These are phyloP conservation scores for Atherinomorus stipes DNA, from an alignment of 2,113 vertebrate species.

Conservation along the genomic window DNA sequence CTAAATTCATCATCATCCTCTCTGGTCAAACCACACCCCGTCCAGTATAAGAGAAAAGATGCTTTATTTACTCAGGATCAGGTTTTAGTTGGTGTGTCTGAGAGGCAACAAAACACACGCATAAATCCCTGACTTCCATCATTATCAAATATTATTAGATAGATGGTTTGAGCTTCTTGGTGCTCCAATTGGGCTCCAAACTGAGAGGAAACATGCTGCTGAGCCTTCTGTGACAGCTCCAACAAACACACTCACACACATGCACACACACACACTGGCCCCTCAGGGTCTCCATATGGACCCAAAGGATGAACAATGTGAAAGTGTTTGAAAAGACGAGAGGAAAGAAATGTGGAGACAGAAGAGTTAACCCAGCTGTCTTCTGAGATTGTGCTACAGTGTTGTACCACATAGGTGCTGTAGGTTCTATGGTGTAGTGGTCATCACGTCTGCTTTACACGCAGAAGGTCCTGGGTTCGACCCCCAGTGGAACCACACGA, in stretches of 20 bases:
- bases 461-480: slow-evolving; percentile 92
- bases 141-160: slow-evolving; percentile 41
- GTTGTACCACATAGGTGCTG: too few relatives aligned
- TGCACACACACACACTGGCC: neutral
- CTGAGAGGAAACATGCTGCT: slow-evolving; percentile 46
- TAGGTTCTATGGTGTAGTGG: slow-evolving; percentile 87
- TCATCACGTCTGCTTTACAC: slow-evolving; percentile 96
- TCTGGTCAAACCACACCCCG: too few relatives aligned
- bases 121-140: neutral
- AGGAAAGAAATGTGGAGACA: slow-evolving; percentile 1
- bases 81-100: too few relatives aligned
- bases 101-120: too few relatives aligned
- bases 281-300: slow-evolving; percentile 51
- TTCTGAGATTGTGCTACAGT: too few relatives aligned
- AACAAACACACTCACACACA: too few relatives aligned
- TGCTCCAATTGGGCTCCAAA: slow-evolving; percentile 25
- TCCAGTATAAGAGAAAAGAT: too few relatives aligned
- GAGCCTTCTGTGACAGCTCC: slow-evolving; percentile 36
- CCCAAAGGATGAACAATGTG: slow-evolving; percentile 26
- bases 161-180: slow-evolving; percentile 37
- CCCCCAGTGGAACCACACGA: neutral
- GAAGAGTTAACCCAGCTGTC: too few relatives aligned
- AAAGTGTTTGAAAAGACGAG: neutral
- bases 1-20: too few relatives aligned
- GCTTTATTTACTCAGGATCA: too few relatives aligned